Evolutionary conservation across 2,888 invertebrate genomes (phyloP).

Genomic region (Cerceris ruficornis): DNA sequence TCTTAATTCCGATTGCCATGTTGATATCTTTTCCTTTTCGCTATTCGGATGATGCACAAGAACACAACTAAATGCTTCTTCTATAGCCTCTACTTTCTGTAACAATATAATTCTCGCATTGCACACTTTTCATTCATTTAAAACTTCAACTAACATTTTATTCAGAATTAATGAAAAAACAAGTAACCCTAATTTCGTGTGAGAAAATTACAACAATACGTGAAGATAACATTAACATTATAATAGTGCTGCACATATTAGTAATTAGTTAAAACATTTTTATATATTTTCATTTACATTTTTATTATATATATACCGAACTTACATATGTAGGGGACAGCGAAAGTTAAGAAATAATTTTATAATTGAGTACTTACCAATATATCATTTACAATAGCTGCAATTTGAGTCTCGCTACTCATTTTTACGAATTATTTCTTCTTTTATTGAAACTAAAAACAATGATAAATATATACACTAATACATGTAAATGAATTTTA

Average conservation of each 20-base stretch:
- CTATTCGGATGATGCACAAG: conserved; percentile 89
- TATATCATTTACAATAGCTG: conserved; percentile 86
- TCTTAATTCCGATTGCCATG: conserved; percentile 88
- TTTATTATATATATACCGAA: too few species aligned
- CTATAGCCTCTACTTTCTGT: conserved; percentile 91
- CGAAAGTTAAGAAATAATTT: background rate
- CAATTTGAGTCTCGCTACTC: conserved; percentile 85
- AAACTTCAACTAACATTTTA: background rate
- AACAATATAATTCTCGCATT: conserved; percentile 60
- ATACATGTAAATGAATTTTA: background rate
- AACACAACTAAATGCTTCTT: conserved; percentile 95
- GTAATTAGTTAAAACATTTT: too few species aligned
- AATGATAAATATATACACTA: conserved; percentile 4
- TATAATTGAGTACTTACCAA: conserved; percentile 82
- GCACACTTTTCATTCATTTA: background rate
- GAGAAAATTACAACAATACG: background rate
- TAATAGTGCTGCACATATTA: background rate
- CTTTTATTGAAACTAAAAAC: background rate
- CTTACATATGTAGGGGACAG: too few species aligned
- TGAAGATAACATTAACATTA: background rate
- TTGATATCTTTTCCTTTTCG: conserved; percentile 86
- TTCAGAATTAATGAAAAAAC: too few species aligned
- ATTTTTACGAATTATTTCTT: conserved; percentile 75
- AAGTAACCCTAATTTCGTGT: background rate
- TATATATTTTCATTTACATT: too few species aligned